Evolutionary conservation across 2,797 vertebrate species (phyloP).

Genomic region (Cynodonichthys magdalenae): DNA sequence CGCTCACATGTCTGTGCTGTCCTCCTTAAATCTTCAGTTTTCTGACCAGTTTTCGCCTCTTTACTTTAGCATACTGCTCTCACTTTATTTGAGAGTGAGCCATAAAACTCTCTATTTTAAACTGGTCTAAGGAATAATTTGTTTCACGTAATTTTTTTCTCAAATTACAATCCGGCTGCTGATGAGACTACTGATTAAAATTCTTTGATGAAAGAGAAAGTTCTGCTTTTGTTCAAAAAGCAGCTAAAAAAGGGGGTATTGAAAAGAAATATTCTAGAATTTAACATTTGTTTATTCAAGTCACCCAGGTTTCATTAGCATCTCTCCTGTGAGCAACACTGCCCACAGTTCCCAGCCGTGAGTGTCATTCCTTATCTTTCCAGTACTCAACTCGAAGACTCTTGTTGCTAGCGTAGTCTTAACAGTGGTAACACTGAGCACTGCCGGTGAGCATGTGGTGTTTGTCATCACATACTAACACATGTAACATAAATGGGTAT

Average conservation of each 20-base stretch:
- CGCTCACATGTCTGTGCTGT: slow-evolving; percentile 11
- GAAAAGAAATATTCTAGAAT: slow-evolving; percentile 18
- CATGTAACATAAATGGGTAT: no score
- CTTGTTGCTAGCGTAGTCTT: not conserved
- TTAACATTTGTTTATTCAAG: slow-evolving; percentile 43
- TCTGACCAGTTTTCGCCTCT: slow-evolving; percentile 8
- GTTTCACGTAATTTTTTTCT: not conserved
- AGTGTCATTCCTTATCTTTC: slow-evolving; percentile 7
- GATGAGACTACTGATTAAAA: not conserved
- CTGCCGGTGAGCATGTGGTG: no score
- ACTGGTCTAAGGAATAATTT: not conserved
- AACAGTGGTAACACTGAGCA: no score
- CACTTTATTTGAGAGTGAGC: slow-evolving; percentile 1
- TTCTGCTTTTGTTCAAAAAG: slow-evolving; percentile 2
- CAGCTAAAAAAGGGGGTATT: slow-evolving; percentile 2
- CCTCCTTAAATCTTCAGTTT: slow-evolving; percentile 9
- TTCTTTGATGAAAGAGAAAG: not conserved
- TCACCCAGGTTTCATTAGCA: slow-evolving; percentile 42
- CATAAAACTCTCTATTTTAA: not conserved
- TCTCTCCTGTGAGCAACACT: slow-evolving; percentile 40
- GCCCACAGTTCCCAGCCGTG: slow-evolving; percentile 18
- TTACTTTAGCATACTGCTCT: slow-evolving; percentile 8
- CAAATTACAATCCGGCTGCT: not conserved
- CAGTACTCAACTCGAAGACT: slow-evolving; percentile 17
- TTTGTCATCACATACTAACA: no score